phyloP scores from a whole-genome alignment of 2,888 invertebrate genomes.

The Heliconius erato region DNA sequence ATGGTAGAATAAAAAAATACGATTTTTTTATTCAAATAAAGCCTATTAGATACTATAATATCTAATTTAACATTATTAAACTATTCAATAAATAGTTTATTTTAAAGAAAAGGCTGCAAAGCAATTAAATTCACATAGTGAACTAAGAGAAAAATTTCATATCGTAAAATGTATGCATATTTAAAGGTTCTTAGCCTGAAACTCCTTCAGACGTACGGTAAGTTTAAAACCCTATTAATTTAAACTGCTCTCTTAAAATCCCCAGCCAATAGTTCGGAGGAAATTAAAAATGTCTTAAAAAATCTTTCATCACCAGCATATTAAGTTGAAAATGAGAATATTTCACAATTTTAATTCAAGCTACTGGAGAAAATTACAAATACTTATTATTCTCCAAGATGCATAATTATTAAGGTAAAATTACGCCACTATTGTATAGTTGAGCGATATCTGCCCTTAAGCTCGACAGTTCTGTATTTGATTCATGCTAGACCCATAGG shows the following conservation, averaged over 20 bases:
- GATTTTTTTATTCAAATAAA: no score
- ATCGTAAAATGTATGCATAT: not conserved
- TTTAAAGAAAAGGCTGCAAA: conserved; percentile 37
- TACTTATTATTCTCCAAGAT: not conserved
- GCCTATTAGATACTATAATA: no score
- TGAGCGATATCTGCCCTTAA: not conserved
- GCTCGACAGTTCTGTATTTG: not conserved
- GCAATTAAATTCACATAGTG: not conserved
- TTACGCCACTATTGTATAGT: not conserved
- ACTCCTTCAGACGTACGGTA: conserved; percentile 4
- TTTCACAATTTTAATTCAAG: conserved; percentile 10
- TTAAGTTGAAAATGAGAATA: not conserved
- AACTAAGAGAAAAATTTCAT: not conserved
- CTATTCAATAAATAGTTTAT: not conserved
- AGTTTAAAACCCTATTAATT: conserved; percentile 14
- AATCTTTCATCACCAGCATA: not conserved
- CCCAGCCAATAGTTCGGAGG: conserved; percentile 17
- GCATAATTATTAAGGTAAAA: not conserved
- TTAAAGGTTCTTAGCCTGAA: conserved; percentile 6
- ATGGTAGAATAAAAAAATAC: no score
- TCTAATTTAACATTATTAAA: not conserved
- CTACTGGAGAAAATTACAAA: not conserved
- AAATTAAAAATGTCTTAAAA: conserved; percentile 3
- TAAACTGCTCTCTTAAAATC: conserved; percentile 11
- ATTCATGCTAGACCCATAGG: not conserved